Base-by-base conservation (phyloP, 2,797 vertebrate genomes). In the Pseudocheirus occidentalis region DNA sequence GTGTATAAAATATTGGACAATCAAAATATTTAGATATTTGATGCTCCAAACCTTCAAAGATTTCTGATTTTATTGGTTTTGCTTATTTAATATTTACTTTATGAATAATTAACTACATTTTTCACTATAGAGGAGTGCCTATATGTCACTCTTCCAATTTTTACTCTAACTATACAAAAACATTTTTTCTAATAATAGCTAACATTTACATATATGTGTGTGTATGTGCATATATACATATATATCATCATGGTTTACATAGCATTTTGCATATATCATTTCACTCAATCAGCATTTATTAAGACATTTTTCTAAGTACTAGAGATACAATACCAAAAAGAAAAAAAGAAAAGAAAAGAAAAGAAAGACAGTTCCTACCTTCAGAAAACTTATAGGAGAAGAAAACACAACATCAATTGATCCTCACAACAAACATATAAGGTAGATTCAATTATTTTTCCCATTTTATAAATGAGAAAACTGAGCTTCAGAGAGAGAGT, bases 51-150 rank as follows among this genome's bases (percentile, higher is more conserved):
- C 58, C 92, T 94, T 93, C 58, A 90, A 29, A 87, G 52, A 55
- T 90, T 94, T 81, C 92, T 92, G 28, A 52, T 3, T 34, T 73
- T 73, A 96, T 40, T 50, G 92, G 95, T 73, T 96, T 0, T 58
- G 21, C 55, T 3, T 90, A 21, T 55, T 94, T 97, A 73, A 0
- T 3, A 92, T 53, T 95, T 6, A 66, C 1, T 73, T 93, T 34
- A 34, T 14, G 13, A 34, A 59, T 12, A 96, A 59, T 3, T 91
- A 89, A 91, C 54, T 52, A 93, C 89, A 92, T 31, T 95, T 95
- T 56, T 4, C 27, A 66, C 54, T 27, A 11, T 18, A 73, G 16
- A 27, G 66, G 24, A 27, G 21, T 27, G 9, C 10, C 40, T 50
- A 50, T 27, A 11, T 11, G 9, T 10, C 7, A 87, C 40, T 87